phyloP scores from a whole-genome alignment of 2,888 invertebrate species.

The Orchestes rusci region DNA sequence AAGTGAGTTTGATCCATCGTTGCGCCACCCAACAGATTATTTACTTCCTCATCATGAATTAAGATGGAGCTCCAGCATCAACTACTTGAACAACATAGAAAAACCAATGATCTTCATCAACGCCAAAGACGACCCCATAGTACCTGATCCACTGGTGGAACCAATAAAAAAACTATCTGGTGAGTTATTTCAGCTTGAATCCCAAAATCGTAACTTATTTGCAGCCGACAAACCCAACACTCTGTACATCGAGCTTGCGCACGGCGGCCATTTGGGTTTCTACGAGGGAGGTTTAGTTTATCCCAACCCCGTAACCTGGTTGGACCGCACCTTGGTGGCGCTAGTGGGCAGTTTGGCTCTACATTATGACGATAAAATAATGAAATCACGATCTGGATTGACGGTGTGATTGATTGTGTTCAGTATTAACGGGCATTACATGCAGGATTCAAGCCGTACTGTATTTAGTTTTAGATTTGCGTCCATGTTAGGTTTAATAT shows the following conservation, averaged over 20 bases:
- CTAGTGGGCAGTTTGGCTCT: conserved; percentile 68
- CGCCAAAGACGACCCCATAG: conserved; percentile 84
- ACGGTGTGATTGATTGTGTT: too few relatives aligned
- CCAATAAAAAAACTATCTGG: conserved; percentile 69
- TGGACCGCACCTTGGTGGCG: conserved; percentile 81
- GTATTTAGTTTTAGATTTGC: too few relatives aligned
- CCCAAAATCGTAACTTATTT: too few relatives aligned
- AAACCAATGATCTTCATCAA: conserved; percentile 89
- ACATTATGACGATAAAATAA: conserved; percentile 36
- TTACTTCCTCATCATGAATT: neutral
- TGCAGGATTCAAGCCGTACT: too few relatives aligned
- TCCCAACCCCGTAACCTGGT: conserved; percentile 88
- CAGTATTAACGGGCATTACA: too few relatives aligned
- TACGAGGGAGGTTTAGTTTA: conserved; percentile 84
- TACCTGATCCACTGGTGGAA: conserved; percentile 69
- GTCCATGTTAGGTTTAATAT: too few relatives aligned
- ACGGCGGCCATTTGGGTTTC: conserved; percentile 93
- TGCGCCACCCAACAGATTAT: neutral
- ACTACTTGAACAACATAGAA: conserved; percentile 69
- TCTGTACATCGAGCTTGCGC: conserved; percentile 74
- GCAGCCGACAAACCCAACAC: conserved; percentile 59
- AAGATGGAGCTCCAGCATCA: conserved; percentile 71
- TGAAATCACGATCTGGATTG: too few relatives aligned
- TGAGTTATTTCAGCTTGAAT: conserved; percentile 50
- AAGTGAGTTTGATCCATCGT: conserved; percentile 34